Conservation (phyloP, 2,888 invertebrate species). For the Steinernema carpocapsae region DNA sequence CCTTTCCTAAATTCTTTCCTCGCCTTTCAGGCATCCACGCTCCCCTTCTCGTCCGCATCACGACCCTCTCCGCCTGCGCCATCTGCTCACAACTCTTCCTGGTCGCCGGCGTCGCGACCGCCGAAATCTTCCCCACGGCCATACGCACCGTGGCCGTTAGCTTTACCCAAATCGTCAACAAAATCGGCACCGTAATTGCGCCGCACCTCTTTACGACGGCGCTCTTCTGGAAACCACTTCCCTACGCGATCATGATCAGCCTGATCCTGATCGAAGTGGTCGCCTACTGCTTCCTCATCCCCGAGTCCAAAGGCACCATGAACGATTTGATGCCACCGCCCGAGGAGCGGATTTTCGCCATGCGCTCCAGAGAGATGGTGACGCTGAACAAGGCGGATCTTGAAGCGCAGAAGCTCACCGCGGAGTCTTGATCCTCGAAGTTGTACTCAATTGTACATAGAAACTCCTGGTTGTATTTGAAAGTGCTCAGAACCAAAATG, state of each 20-base stretch:
- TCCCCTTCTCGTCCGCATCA: slow-evolving; percentile 40
- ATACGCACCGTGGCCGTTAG: slow-evolving; percentile 40
- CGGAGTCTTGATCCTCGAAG: not conserved
- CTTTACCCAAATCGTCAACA: slow-evolving; percentile 52
- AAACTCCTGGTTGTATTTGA: too few species aligned
- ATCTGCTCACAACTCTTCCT: slow-evolving; percentile 46
- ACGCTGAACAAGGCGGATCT: not conserved
- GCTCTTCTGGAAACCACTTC: slow-evolving; percentile 56
- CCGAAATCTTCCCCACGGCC: slow-evolving; percentile 27
- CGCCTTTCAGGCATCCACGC: not conserved
- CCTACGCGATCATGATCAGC: slow-evolving; percentile 56
- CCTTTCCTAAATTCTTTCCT: not conserved
- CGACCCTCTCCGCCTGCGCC: slow-evolving; percentile 49
- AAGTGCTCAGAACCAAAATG: too few species aligned
- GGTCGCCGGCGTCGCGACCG: slow-evolving; percentile 21
- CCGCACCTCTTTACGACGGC: slow-evolving; percentile 61
- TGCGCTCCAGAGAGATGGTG: not conserved
- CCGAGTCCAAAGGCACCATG: slow-evolving; percentile 60
- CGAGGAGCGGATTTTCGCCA: slow-evolving; percentile 46
- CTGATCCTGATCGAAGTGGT: slow-evolving; percentile 50
- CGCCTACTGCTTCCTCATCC: slow-evolving; percentile 53
- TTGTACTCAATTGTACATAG: too few species aligned
- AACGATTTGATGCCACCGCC: slow-evolving; percentile 58
- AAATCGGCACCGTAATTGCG: slow-evolving; percentile 55
- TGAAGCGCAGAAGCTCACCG: not conserved